Conservation (phyloP, 2,888 invertebrate genomes). For the Esperia sulphurella region DNA sequence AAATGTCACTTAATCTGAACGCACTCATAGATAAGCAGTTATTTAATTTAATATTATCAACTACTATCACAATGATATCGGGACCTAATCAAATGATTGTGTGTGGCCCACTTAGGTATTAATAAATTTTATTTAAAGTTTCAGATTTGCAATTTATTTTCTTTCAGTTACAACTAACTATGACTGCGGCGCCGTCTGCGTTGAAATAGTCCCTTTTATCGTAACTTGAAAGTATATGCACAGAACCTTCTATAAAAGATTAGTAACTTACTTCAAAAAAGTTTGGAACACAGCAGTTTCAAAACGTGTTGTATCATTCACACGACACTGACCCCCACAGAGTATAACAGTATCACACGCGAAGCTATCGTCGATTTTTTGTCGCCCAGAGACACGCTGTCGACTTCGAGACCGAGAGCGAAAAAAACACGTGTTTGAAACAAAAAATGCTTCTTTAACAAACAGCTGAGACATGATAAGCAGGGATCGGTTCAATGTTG, state of each 20-base stretch:
- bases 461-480: constrained; percentile 63
- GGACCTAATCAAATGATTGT: neutral
- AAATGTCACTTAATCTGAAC: neutral
- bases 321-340: constrained; percentile 7
- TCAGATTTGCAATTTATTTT: neutral
- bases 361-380: constrained; percentile 55
- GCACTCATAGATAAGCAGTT: constrained; percentile 6
- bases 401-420: constrained; percentile 23
- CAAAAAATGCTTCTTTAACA: constrained; percentile 51
- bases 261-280: too few relatives aligned
- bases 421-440: constrained; percentile 46
- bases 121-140: constrained; percentile 2
- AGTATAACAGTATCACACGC: constrained; percentile 52
- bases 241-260: too few relatives aligned
- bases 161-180: too few relatives aligned
- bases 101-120: constrained; percentile 5
- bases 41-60: constrained; percentile 9
- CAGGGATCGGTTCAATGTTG: neutral
- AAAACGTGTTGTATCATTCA: too few relatives aligned
- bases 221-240: too few relatives aligned
- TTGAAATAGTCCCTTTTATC: too few relatives aligned
- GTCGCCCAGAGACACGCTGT: constrained; percentile 39
- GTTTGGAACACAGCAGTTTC: too few relatives aligned
- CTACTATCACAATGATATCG: constrained; percentile 1
- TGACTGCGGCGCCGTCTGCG: too few relatives aligned